Evolutionary conservation across 2,888 invertebrate species (phyloP).

Genomic region (Sceliomorpha sp.): DNA sequence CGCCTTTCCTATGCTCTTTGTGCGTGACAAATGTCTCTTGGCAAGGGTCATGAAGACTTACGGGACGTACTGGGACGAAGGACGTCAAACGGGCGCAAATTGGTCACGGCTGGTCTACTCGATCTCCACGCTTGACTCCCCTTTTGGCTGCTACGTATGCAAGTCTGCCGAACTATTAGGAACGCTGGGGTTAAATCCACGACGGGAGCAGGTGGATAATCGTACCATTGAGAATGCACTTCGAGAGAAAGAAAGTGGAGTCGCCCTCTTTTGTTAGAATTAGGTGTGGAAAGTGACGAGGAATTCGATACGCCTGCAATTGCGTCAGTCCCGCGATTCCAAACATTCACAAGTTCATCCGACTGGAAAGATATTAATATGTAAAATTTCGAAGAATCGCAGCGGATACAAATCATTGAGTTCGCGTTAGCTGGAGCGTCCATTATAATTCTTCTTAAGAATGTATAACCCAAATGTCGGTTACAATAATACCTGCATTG

Average conservation of each 20-base stretch:
- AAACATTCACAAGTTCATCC: neutral
- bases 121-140: conserved; percentile 62
- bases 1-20: conserved; percentile 48
- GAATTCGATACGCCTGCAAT: conserved; percentile 13
- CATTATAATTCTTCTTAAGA: no score
- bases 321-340: conserved; percentile 5
- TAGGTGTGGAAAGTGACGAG: conserved; percentile 30
- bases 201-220: conserved; percentile 61
- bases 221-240: conserved; percentile 60
- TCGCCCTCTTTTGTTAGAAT: conserved; percentile 22
- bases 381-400: no score
- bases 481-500: no score
- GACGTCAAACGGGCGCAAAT: conserved; percentile 75
- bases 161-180: conserved; percentile 75
- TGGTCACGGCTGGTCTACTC: conserved; percentile 78
- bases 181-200: conserved; percentile 65
- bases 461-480: no score
- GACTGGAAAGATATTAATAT: no score
- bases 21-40: conserved; percentile 55
- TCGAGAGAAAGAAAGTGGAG: conserved; percentile 33
- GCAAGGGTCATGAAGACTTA: conserved; percentile 48
- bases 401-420: no score
- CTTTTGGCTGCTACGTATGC: conserved; percentile 61
- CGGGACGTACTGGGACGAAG: conserved; percentile 35
- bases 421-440: no score